A percentile compares a stretch with the other conserved stretches of the same genome.
Evolutionary conservation across 2,888 invertebrate species (phyloP).

Genomic region (Tetanocera ferruginea): DNA sequence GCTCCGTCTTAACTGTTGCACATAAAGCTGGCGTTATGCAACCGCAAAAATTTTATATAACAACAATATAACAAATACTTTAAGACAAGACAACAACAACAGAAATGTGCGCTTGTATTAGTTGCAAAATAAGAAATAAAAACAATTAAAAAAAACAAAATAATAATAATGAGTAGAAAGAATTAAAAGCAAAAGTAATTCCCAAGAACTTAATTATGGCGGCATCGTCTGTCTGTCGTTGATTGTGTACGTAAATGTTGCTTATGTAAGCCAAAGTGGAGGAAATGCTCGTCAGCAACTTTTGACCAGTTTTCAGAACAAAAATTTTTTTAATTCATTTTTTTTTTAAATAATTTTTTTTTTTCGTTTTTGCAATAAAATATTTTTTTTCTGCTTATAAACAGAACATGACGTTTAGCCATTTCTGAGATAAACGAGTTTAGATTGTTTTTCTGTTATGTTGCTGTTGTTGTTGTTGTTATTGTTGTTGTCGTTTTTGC

Average conservation of each 20-base stretch:
- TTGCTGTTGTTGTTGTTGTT: background rate
- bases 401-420: background rate
- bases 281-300: slow-evolving; percentile 36
- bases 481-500: background rate
- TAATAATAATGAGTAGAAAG: background rate
- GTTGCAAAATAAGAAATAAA: background rate
- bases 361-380: background rate
- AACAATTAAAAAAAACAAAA: background rate
- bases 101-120: background rate
- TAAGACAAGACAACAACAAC: background rate
- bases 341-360: background rate
- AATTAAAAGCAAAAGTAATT: slow-evolving; percentile 46
- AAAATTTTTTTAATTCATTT: background rate
- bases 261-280: slow-evolving; percentile 18
- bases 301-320: slow-evolving; percentile 31
- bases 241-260: background rate
- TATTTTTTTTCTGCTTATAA: background rate
- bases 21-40: too few species aligned
- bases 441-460: background rate
- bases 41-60: too few species aligned
- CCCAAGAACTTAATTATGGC: slow-evolving; percentile 36
- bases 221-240: background rate
- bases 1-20: too few species aligned
- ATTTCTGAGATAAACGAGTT: background rate
- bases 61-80: background rate